Evolutionary conservation across 1,140 invertebrate species (phyloP), one percentile per base, ranked within the genome.

Genomic region (Tetragonula clypearis): DNA sequence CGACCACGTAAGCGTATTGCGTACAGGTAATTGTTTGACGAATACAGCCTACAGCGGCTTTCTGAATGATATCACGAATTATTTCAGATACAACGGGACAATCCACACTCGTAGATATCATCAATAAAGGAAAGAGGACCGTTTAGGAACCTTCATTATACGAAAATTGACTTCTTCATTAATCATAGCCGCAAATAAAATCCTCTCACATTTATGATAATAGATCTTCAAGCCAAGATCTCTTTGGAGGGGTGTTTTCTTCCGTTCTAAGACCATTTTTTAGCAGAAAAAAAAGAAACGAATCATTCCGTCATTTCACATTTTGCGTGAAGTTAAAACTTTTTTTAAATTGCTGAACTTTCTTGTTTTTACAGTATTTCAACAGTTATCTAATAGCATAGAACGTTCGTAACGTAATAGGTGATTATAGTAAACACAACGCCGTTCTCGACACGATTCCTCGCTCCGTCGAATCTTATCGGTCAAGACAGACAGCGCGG

Each of bases 21-120:
- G 41, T 49, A 49, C 0, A 49, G 41, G 41, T 49, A 49, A n/a
- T 66, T 26, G 15, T 6, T 17, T 23, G n/a, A 21, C 35, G 2
- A 26, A 65, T 19, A 21, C 41, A 23, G 60, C 80, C 5, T 2
- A 1, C 19, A 73, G 14, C n/a, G 56, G 41, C 77, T 68, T 55
- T 68, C 30, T 21, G 23, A 65, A 77, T 62, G 35, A 60, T 21
- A 76, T 58, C 74, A 58, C 30, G 74, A 21, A 76, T 76, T 76
- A 58, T 60, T 60, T 60, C 56, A 23, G 1, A 60, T 17, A 30
- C 12, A 30, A 35, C 60, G n/a, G 30, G 26, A 58, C 15, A 30
- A 76, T 76, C 60, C 9, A 21, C 6, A 12, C 5, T 77, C 21
- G 30, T 11, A 23, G 11, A 17, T 2, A 72, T 23, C 69, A 11